These are phyloP conservation scores for Rapana venosa DNA, from an alignment of 2,888 invertebrate genomes.

Conservation along the genomic window DNA sequence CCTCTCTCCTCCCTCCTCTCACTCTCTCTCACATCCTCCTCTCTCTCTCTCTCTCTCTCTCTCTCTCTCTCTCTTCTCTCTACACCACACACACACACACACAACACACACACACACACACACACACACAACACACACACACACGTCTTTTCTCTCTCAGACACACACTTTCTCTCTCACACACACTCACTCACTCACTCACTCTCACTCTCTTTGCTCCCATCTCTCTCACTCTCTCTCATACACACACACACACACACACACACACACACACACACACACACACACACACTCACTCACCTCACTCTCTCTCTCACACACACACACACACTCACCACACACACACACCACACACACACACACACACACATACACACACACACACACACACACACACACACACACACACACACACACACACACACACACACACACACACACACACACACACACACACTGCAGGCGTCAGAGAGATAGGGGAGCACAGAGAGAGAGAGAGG, in stretches of 20 bases:
- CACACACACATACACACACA: constrained; percentile 6
- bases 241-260: background rate
- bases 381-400: constrained; percentile 18
- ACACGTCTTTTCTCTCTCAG: no score
- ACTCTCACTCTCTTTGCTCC: background rate
- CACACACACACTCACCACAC: background rate
- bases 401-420: constrained; percentile 18
- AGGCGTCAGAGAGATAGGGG: background rate
- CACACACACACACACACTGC: background rate
- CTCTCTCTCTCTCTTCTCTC: no score
- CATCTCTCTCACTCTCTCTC: background rate
- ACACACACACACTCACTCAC: background rate
- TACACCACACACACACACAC: no score
- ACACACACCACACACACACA: background rate
- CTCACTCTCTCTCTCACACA: no score
- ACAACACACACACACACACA: background rate
- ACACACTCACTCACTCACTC: background rate
- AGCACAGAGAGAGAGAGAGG: background rate
- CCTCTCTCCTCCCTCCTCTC: background rate
- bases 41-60: background rate
- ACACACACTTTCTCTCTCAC: background rate
- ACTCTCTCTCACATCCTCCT: background rate
- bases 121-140: background rate
- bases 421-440: constrained; percentile 14
- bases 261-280: background rate